Evolutionary conservation across 2,113 vertebrate species (phyloP), one percentile per base, ranked within the genome.

Genomic region (Ptilonorhynchus violaceus): DNA sequence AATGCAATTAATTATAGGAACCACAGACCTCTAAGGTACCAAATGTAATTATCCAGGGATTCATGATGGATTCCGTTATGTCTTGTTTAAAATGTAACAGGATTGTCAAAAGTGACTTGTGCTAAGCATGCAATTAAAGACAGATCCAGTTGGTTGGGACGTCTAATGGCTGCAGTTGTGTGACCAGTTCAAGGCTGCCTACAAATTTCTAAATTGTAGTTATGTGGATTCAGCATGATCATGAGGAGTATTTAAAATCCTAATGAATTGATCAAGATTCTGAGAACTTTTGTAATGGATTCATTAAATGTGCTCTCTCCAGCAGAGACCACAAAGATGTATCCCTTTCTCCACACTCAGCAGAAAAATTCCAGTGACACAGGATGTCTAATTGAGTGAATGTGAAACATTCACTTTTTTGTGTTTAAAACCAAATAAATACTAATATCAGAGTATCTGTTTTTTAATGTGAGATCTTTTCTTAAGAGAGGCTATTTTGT

Each of bases 1-100:
- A 96, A 92, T 75, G 74, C 52, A 72, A 68, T 96, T 95, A 96
- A 92, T 97, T 94, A 79, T 46, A 63, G 88, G 64, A 95, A 37
- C 56, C 2, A 1, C 49, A 92, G 86, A 92, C 76, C 86, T 93
- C 91, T 86, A 85, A 95, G 83, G 83, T 96, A 96, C 72, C 66
- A 87, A 94, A 73, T 68, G 41, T 82, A 94, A 84, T 94, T 95
- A 94, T 80, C 78, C 52, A 44, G 90, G 47, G 87, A 89, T 95
- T 96, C 78, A 5, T 23, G 74, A 77, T 88, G 30, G 50, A 74
- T 87, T 92, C 79, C 72, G 60, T 92, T 95, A 87, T 91, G 74
- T 90, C 88, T 64, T 93, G 64, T 90, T 93, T 93, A 85, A 93
- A 94, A 77, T 74, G 64, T 84, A 83, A 52, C 79, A 77, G 35